phyloP scores from a whole-genome alignment of 1,140 invertebrate species.

The Stegodyphus dumicola region DNA sequence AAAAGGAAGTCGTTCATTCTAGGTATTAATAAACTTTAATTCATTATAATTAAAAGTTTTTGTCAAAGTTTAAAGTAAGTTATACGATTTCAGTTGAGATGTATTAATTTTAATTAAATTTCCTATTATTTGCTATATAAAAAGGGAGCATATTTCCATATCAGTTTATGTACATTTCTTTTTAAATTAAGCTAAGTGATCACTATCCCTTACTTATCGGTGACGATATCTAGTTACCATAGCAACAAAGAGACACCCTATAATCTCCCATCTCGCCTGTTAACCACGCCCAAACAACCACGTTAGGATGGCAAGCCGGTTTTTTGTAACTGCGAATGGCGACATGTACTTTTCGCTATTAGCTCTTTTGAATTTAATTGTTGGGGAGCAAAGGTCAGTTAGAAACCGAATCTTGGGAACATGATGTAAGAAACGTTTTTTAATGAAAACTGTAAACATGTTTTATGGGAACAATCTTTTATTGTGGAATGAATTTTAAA shows the following conservation, averaged over 20 bases:
- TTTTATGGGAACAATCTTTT: too few species aligned
- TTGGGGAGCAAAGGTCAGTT: too few species aligned
- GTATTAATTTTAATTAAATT: not conserved
- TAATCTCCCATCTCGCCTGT: constrained; percentile 56
- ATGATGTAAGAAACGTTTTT: too few species aligned
- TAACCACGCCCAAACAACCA: constrained; percentile 58
- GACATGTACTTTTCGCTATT: constrained; percentile 19
- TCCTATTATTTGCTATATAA: not conserved
- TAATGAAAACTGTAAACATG: too few species aligned
- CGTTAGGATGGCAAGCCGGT: constrained; percentile 4
- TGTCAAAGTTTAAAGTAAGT: not conserved
- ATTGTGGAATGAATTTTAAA: too few species aligned
- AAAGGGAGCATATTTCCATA: too few species aligned
- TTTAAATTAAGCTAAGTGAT: constrained; percentile 59
- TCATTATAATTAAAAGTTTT: too few species aligned
- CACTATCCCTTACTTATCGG: constrained; percentile 58
- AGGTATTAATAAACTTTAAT: too few species aligned
- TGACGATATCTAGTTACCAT: constrained; percentile 57
- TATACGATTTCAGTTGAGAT: not conserved
- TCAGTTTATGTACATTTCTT: constrained; percentile 29
- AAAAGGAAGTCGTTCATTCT: too few species aligned
- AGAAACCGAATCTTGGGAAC: too few species aligned
- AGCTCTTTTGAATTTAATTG: constrained; percentile 1
- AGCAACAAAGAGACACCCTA: constrained; percentile 56
- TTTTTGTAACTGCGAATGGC: constrained; percentile 8